Base-by-base conservation (phyloP, 2,113 vertebrate species). In the Eurypyga helias region DNA sequence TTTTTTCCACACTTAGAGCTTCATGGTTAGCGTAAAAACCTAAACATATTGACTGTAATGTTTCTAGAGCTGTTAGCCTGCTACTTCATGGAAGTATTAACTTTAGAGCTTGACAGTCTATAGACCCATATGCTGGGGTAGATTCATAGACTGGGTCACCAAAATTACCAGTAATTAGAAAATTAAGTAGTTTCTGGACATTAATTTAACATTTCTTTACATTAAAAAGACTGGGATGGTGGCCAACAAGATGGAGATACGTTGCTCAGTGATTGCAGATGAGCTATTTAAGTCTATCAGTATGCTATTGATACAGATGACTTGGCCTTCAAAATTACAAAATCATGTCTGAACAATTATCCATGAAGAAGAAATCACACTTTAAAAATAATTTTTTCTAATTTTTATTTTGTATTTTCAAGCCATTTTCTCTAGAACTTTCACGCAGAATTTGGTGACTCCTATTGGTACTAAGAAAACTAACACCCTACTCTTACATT, bases 51-150 rank as follows among this genome's bases (percentile, higher is more conserved):
- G 38, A 84, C 45, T 41, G 13, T 45, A 54, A 36, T 25, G 17
- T 65, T 93, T 93, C 71, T 71, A 71, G 78, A 90, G 46, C 75
- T 90, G 77, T 95, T 94, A 93, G 65, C 52, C 87, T 96, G 70
- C n/a, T 73, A 26, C 34, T 84, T 96, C 72, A 71, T 26, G 24
- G 20, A 61, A 78, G 9, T 70, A 86, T 54, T 77, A 73, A 29
- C 83, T 96, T 85, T 24, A 57, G 57, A 83, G 51, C 57, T 69
- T 85, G 36, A 81, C 12, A 71, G 55, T 80, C 23, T 70, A 23
- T 21, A 58, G 52, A 60, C 36, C 73, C 67, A 87, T 69, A 82
- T 90, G 65, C 60, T 82, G 76, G 67, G 43, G 33, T 28, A 76
- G 16, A 58, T 75, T 70, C 49, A 67, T 29, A 52, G 49, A 84